Evolutionary conservation across 2,113 vertebrate species (phyloP), one percentile per base, ranked within the genome.

Genomic region (Platysternon megacephalum): DNA sequence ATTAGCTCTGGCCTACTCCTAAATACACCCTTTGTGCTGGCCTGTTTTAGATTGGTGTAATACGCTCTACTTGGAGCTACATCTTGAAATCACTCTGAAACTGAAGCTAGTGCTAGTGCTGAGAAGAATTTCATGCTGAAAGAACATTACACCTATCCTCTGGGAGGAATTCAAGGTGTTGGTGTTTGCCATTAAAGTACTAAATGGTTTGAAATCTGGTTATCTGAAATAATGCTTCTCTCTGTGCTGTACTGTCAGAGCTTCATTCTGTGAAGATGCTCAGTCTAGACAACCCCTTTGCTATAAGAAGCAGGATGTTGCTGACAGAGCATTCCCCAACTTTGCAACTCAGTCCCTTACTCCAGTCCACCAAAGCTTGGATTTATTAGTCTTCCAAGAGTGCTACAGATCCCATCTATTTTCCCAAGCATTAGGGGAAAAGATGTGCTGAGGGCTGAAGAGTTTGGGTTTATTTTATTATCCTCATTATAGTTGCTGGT

Each of bases 221-320:
- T 0, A 32, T 17, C 44, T 82, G 5, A 91, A 49, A n/a, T 24
- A 79, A 4, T 0, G 13, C 78, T 22, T 76, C 74, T 74, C 8
- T 44, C 51, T 0, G 0, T 0, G 6, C 22, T 44, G 79, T 2
- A 51, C 0, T 21, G 9, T 72, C 65, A n/a, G 28, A 6, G 19
- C 1, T 22, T 19, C 86, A 29, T 12, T 26, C 2, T 0, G 65
- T 22, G 74, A 74, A 35, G 1, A 1, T 32, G 35, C 16, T 28
- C 1, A 8, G 32, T 2, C 11, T 2, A 2, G 80, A 72, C 49
- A 93, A 32, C 82, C 0, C 42, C 56, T 72, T 53, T 78, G 42
- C 79, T 53, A 2, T 2, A 24, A 49, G 52, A 12, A 2, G 52
- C 9, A 39, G 32, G 11, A 61, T 24, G 51, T 17, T 56, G 5